A percentile compares a stretch with the other conserved stretches of the same genome.
Conservation (phyloP, 2,113 vertebrate genomes). For the Hemibagrus wyckioides region DNA sequence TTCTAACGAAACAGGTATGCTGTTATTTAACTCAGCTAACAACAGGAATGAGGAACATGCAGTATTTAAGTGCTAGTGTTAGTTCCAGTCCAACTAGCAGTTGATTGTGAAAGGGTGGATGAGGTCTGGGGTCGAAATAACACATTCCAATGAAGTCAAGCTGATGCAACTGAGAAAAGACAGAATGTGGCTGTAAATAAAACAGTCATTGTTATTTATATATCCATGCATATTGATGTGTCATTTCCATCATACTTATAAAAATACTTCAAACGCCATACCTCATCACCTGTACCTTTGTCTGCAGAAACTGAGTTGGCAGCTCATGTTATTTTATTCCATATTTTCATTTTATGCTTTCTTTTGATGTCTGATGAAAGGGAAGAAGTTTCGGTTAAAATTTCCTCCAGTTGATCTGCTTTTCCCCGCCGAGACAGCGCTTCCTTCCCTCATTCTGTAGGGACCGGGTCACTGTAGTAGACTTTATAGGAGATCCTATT, state of each 20-base stretch:
- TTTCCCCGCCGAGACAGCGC: background rate
- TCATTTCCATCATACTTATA: background rate
- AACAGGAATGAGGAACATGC: background rate
- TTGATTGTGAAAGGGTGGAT: background rate
- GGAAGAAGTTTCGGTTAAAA: background rate
- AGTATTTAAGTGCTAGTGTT: background rate
- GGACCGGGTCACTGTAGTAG: background rate
- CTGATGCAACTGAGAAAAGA: background rate
- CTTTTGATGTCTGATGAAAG: conserved; percentile 27
- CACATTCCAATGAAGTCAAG: background rate
- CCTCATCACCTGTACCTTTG: background rate
- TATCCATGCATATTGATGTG: background rate
- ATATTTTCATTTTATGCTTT: background rate
- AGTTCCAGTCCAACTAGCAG: background rate
- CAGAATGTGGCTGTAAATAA: background rate
- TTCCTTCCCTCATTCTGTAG: background rate
- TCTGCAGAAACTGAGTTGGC: background rate
- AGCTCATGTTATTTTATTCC: background rate
- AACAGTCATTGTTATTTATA: background rate
- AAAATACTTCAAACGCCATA: background rate
- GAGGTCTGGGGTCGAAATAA: background rate
- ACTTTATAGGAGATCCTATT: background rate
- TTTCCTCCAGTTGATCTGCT: background rate
- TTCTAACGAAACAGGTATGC: background rate
- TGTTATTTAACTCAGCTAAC: background rate